phyloP scores from a whole-genome alignment of 1,140 invertebrate genomes.

The Hormaphis cornu region DNA sequence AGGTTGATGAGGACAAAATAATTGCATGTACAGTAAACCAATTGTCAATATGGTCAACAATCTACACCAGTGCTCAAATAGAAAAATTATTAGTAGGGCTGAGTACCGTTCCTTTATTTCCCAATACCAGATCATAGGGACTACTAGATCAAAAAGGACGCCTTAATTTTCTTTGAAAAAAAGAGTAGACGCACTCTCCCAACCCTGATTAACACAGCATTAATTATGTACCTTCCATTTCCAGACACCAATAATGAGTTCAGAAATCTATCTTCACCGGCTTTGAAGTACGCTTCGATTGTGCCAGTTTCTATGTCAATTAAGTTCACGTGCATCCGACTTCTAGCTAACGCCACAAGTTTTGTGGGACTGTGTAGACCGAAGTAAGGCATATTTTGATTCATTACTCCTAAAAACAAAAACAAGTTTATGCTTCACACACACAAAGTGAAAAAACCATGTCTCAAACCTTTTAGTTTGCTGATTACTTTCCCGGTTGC shows the following conservation, averaged over 20 bases:
- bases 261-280: slow-evolving; percentile 76
- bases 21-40: not conserved
- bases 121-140: too few relatives aligned
- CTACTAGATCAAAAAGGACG: too few relatives aligned
- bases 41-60: too few relatives aligned
- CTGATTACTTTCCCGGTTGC: slow-evolving; percentile 60
- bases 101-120: too few relatives aligned
- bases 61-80: too few relatives aligned
- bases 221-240: slow-evolving; percentile 57
- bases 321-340: slow-evolving; percentile 83
- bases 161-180: too few relatives aligned
- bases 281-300: slow-evolving; percentile 78
- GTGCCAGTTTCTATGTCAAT: slow-evolving; percentile 74
- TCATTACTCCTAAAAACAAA: slow-evolving; percentile 60
- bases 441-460: too few relatives aligned
- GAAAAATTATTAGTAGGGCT: too few relatives aligned
- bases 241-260: slow-evolving; percentile 78
- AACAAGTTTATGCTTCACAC: too few relatives aligned
- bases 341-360: slow-evolving; percentile 69
- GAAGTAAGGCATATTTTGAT: slow-evolving; percentile 84
- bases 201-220: not conserved
- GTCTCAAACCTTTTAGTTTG: slow-evolving; percentile 53
- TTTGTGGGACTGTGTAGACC: slow-evolving; percentile 69
- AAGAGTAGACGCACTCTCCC: not conserved
- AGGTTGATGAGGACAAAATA: not conserved